Conservation (phyloP, 2,888 invertebrate genomes). For the Aromia moschata region DNA sequence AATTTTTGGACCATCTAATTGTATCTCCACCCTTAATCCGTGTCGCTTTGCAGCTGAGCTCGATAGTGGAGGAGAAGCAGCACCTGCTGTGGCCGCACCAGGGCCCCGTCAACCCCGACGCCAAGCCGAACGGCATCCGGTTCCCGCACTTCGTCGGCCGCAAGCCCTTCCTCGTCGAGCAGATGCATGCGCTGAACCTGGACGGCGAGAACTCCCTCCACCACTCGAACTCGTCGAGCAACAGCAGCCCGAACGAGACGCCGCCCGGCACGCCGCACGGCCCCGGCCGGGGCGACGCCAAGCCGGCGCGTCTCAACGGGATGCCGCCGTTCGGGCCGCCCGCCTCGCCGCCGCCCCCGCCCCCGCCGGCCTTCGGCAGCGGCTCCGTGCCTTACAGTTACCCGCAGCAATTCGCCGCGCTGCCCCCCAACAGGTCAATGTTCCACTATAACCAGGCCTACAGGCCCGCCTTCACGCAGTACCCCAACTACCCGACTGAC, state of each 20-base stretch:
- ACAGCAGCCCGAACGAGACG: conserved; percentile 69
- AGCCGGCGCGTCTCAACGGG: conserved; percentile 50
- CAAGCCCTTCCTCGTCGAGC: conserved; percentile 61
- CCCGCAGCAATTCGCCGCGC: conserved; percentile 55
- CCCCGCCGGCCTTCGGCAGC: conserved; percentile 57
- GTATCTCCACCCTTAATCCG: conserved; percentile 14
- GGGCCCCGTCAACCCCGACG: conserved; percentile 44
- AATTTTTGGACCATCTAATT: too few relatives aligned
- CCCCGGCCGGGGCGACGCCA: conserved; percentile 39
- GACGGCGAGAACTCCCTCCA: conserved; percentile 65
- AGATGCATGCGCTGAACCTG: conserved; percentile 64
- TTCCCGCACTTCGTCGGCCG: conserved; percentile 37
- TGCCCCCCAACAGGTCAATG: conserved; percentile 50
- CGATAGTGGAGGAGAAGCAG: conserved; percentile 39
- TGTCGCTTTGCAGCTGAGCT: conserved; percentile 22
- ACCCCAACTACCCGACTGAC: conserved; percentile 48
- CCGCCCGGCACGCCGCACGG: conserved; percentile 63
- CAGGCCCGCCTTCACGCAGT: conserved; percentile 57
- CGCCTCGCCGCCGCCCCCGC: conserved; percentile 52
- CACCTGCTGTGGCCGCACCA: conserved; percentile 41
- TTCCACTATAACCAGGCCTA: conserved; percentile 53
- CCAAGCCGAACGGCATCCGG: conserved; percentile 56
- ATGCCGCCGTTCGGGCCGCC: conserved; percentile 51
- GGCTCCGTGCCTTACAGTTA: conserved; percentile 67
- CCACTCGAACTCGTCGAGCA: conserved; percentile 66